phyloP scores from a whole-genome alignment of 2,113 vertebrate species.

The Dendropsophus ebraccatus region DNA sequence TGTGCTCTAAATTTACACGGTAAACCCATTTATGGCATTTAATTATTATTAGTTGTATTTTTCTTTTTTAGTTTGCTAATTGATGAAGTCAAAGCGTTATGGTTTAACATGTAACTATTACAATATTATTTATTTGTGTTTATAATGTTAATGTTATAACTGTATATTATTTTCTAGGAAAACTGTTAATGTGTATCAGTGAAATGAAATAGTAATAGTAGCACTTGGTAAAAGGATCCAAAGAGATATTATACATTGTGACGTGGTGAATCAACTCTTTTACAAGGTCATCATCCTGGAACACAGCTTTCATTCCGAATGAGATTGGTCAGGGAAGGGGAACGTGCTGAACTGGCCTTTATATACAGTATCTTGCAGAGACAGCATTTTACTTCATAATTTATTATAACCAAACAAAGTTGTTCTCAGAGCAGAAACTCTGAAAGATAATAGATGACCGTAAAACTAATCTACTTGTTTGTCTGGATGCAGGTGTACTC shows the following conservation, averaged over 20 bases:
- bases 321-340: conserved; percentile 6
- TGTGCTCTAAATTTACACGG: too few species aligned
- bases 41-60: too few species aligned
- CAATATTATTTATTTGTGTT: neutral
- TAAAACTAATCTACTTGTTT: neutral
- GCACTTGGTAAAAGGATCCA: conserved; percentile 18
- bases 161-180: neutral
- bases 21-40: too few species aligned
- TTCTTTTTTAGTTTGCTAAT: too few species aligned
- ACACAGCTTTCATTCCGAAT: conserved; percentile 20
- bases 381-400: conserved; percentile 15
- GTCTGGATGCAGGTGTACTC: neutral
- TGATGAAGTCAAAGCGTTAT: too few species aligned
- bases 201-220: neutral
- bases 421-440: neutral
- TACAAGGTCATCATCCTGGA: conserved; percentile 17
- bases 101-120: neutral
- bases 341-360: conserved; percentile 24
- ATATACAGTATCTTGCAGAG: conserved; percentile 3
- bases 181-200: neutral
- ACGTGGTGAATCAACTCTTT: neutral
- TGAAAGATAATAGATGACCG: neutral
- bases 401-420: conserved; percentile 8
- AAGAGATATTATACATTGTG: conserved; percentile 6
- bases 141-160: neutral